Conservation (phyloP, 2,797 vertebrate species). For the Pelochelys cantorii region DNA sequence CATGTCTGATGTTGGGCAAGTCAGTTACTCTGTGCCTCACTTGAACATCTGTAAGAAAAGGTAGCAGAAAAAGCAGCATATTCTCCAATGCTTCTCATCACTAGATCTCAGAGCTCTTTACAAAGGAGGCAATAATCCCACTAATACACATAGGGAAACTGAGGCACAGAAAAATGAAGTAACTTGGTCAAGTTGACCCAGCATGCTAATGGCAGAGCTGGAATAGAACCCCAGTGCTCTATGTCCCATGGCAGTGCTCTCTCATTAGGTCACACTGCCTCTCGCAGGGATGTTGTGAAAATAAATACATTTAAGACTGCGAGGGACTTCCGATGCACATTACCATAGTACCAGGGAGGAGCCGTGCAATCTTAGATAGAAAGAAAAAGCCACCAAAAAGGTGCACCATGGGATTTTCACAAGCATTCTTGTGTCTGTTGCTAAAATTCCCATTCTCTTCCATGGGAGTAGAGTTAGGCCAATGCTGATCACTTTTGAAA, state of each 20-base stretch:
- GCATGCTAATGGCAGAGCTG: too few relatives aligned
- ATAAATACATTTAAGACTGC: not conserved
- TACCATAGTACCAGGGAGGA: too few relatives aligned
- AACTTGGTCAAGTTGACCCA: too few relatives aligned
- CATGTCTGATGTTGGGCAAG: not conserved
- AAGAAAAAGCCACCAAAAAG: not conserved
- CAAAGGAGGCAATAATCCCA: too few relatives aligned
- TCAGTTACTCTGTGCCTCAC: not conserved
- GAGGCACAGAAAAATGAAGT: too few relatives aligned
- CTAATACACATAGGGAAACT: too few relatives aligned
- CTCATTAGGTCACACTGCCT: too few relatives aligned
- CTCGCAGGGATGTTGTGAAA: not conserved
- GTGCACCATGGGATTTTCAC: not conserved
- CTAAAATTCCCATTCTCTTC: not conserved
- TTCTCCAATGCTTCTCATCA: too few relatives aligned
- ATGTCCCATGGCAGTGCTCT: too few relatives aligned
- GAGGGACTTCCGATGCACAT: not conserved
- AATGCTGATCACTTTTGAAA: not conserved
- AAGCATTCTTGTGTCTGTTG: not conserved
- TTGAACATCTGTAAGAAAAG: not conserved
- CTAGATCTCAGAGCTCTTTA: too few relatives aligned
- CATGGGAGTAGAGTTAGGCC: not conserved
- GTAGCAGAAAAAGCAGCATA: too few relatives aligned
- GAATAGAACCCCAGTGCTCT: too few relatives aligned
- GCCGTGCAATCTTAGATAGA: not conserved